Percentiles rank a stretch among this genome's conserved stretches.
These are phyloP conservation scores for Drosophila maculinotata DNA, from an alignment of 2,888 invertebrate species.

Conservation along the genomic window DNA sequence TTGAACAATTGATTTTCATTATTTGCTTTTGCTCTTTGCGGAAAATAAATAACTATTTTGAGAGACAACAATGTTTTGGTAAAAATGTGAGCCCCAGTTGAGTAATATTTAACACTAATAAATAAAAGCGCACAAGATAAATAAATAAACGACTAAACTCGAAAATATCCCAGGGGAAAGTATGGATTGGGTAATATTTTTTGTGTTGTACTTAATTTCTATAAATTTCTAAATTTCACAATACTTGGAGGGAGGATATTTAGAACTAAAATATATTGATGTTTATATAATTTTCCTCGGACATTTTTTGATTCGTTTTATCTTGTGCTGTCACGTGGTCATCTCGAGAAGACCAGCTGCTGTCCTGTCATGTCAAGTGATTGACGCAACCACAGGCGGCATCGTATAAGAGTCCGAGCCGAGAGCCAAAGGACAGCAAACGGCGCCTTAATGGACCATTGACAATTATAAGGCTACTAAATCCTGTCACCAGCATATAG, in stretches of 20 bases:
- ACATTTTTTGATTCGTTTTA: neutral
- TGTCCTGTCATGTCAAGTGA: slow-evolving; percentile 48
- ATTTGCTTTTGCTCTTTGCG: neutral
- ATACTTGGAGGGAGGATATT: no score
- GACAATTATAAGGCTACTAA: slow-evolving; percentile 78
- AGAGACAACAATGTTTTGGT: neutral
- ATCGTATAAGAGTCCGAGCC: slow-evolving; percentile 13
- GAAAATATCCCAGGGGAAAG: no score
- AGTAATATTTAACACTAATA: slow-evolving; percentile 1
- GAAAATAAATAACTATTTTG: neutral
- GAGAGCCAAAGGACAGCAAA: slow-evolving; percentile 26
- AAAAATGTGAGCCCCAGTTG: slow-evolving; percentile 7
- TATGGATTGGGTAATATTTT: no score
- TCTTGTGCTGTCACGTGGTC: slow-evolving; percentile 34
- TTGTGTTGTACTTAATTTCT: no score
- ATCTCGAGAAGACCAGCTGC: slow-evolving; percentile 18
- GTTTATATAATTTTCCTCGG: neutral
- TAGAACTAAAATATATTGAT: no score
- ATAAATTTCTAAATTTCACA: no score
- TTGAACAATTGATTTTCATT: slow-evolving; percentile 3
- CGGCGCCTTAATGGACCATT: slow-evolving; percentile 68
- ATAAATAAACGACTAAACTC: no score
- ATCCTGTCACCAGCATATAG: slow-evolving; percentile 54
- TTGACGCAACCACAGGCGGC: slow-evolving; percentile 62
- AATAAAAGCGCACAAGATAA: neutral